phyloP scores from a whole-genome alignment of 1,140 invertebrate genomes.

The Sycobia sp. region DNA sequence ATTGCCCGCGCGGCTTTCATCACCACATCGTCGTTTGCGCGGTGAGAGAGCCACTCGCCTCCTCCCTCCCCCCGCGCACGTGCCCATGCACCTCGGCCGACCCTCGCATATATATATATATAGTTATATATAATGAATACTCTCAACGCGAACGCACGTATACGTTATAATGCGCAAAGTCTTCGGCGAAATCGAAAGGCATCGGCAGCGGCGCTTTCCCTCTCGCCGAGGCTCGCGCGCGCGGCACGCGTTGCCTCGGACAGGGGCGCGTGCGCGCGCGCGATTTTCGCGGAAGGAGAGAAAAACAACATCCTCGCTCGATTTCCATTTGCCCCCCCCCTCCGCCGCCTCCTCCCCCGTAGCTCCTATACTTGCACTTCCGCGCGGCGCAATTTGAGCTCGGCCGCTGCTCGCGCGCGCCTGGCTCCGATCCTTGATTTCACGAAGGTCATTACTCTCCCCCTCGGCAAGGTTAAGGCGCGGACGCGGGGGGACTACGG shows the following conservation, averaged over 20 bases:
- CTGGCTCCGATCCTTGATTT: conserved; percentile 30
- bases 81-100: too few relatives aligned
- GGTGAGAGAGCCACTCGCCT: too few relatives aligned
- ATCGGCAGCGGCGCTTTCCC: conserved; percentile 5
- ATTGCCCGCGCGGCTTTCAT: conserved; percentile 1
- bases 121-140: too few relatives aligned
- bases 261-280: neutral
- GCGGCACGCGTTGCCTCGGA: neutral
- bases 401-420: neutral
- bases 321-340: too few relatives aligned
- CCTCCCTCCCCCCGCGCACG: neutral
- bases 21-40: too few relatives aligned
- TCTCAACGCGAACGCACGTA: too few relatives aligned
- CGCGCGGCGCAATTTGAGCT: conserved; percentile 20
- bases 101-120: too few relatives aligned
- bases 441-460: conserved; percentile 36
- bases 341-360: too few relatives aligned
- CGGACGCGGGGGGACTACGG: conserved; percentile 4
- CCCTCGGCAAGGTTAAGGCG: conserved; percentile 27
- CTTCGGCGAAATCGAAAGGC: conserved; percentile 8
- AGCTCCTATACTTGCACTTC: too few relatives aligned
- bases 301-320: too few relatives aligned
- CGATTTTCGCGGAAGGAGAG: too few relatives aligned
- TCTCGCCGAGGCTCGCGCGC: neutral
- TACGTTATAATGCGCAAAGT: conserved; percentile 6